phyloP scores from a whole-genome alignment of 2,113 vertebrate genomes.

The Apodemus sylvaticus region DNA sequence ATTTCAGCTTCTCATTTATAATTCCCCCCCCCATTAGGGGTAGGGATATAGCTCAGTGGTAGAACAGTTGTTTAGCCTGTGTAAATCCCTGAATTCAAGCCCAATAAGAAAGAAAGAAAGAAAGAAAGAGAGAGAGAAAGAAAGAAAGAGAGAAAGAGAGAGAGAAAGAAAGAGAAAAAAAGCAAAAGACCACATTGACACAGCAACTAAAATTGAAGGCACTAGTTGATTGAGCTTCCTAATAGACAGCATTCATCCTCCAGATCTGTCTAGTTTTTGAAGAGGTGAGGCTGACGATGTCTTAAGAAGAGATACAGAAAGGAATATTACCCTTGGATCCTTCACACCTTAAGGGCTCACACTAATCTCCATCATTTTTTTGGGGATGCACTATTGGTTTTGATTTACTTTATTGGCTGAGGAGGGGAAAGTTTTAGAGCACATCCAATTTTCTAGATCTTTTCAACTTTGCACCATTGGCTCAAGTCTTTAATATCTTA shows the following conservation, averaged over 20 bases:
- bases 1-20: conserved; percentile 2
- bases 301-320: neutral
- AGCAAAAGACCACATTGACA: neutral
- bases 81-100: neutral
- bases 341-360: neutral
- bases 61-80: neutral
- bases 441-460: neutral
- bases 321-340: neutral
- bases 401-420: neutral
- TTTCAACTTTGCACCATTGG: conserved; percentile 4
- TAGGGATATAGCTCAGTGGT: neutral
- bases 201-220: neutral
- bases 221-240: neutral
- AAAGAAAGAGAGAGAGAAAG: neutral
- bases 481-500: neutral
- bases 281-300: neutral
- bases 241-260: neutral
- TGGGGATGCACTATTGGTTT: neutral
- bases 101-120: neutral
- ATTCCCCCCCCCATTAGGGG: neutral
- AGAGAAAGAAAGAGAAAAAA: neutral
- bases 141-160: too few species aligned
- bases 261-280: neutral
- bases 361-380: neutral
- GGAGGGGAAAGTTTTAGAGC: neutral